Evolutionary conservation across 2,797 vertebrate species (phyloP).

Genomic region (Chelonia mydas): DNA sequence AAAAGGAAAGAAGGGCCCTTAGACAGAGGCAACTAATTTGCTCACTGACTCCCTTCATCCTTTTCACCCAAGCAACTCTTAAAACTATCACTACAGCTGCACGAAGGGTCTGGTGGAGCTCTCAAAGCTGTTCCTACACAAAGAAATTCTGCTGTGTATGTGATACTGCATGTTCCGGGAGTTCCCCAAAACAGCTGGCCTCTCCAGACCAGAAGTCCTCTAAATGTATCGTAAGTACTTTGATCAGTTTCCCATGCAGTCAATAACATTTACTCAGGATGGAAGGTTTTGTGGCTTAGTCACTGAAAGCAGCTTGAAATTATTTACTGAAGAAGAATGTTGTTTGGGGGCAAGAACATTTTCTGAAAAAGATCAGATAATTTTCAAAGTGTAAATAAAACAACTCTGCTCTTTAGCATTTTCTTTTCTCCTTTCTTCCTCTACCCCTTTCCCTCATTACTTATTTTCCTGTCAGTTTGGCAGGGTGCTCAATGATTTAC

Average conservation of each 20-base stretch:
- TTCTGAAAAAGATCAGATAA: slow-evolving; percentile 50
- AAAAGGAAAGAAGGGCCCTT: background rate
- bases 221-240: slow-evolving; percentile 47
- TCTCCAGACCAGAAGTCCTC: slow-evolving; percentile 65
- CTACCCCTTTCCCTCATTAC: slow-evolving; percentile 51
- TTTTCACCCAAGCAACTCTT: background rate
- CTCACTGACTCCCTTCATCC: background rate
- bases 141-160: slow-evolving; percentile 19
- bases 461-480: slow-evolving; percentile 58
- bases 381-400: slow-evolving; percentile 63
- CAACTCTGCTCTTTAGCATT: background rate
- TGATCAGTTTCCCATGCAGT: slow-evolving; percentile 73
- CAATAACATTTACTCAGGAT: slow-evolving; percentile 69
- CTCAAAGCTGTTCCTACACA: background rate
- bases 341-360: slow-evolving; percentile 56
- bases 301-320: slow-evolving; percentile 70
- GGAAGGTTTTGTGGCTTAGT: slow-evolving; percentile 74
- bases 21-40: slow-evolving; percentile 5
- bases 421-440: slow-evolving; percentile 42
- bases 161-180: slow-evolving; percentile 54
- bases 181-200: slow-evolving; percentile 58
- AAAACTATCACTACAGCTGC: background rate
- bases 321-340: slow-evolving; percentile 67
- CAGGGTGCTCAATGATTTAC: slow-evolving; percentile 51
- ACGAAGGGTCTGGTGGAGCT: background rate